Conservation (phyloP, 1,140 invertebrate genomes). For the Drosophila cardini region DNA sequence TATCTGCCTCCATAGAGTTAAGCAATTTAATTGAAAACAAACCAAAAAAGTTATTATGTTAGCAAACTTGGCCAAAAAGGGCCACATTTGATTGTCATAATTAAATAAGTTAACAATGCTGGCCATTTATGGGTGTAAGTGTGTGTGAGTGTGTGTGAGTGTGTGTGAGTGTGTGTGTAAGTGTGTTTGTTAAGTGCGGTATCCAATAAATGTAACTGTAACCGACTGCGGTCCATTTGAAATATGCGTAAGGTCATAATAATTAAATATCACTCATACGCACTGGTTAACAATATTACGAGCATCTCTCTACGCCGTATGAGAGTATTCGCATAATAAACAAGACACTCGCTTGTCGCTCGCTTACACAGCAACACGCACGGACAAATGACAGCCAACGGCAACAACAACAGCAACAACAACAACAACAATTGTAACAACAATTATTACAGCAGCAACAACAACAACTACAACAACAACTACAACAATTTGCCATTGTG, state of each 20-base stretch:
- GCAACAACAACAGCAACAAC: slow-evolving; percentile 19
- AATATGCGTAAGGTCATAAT: slow-evolving; percentile 57
- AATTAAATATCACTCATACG: slow-evolving; percentile 79
- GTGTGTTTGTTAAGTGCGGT: neutral
- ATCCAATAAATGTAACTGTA: slow-evolving; percentile 38
- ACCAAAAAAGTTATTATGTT: slow-evolving; percentile 39
- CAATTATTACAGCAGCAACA: slow-evolving; percentile 20
- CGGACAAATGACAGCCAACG: slow-evolving; percentile 59
- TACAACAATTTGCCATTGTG: slow-evolving; percentile 69
- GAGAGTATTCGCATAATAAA: slow-evolving; percentile 43
- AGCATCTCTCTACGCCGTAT: slow-evolving; percentile 18
- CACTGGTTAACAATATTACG: slow-evolving; percentile 54
- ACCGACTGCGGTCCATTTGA: slow-evolving; percentile 23
- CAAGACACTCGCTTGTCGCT: slow-evolving; percentile 51
- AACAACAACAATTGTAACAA: slow-evolving; percentile 18
- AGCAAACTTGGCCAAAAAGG: slow-evolving; percentile 20
- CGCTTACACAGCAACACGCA: slow-evolving; percentile 65
- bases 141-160: neutral
- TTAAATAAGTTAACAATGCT: slow-evolving; percentile 53
- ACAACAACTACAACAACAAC: slow-evolving; percentile 28
- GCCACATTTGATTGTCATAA: slow-evolving; percentile 51
- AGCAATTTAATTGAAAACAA: slow-evolving; percentile 46
- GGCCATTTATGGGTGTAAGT: slow-evolving; percentile 16
- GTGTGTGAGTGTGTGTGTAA: neutral
- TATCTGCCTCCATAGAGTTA: neutral